Evolutionary conservation across 1,140 invertebrate species (phyloP), one percentile per base, ranked within the genome.

Genomic region (Drosophila pandora): DNA sequence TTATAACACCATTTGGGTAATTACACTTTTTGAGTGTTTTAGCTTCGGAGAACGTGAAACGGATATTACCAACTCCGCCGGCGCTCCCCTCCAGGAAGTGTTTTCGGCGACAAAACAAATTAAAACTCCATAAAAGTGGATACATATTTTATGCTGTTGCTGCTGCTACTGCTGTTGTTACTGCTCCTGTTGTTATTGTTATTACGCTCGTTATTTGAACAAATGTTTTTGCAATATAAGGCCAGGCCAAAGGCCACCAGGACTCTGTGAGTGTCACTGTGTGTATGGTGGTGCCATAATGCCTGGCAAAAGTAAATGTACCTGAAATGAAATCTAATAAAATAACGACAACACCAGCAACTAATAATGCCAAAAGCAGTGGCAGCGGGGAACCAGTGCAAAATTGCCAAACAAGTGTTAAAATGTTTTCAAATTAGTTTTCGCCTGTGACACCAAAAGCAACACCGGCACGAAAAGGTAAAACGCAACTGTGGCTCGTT

Each of bases 391-490:
- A 47, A 17, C 34, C 37, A 50, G 67, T 57, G 25, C 57, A 59
- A 45, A 80, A 83, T 83, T 59, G 53, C 37, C 74, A 64, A 88
- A 87, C 83, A 88, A 83, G 83, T 88, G 83, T 83, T 88, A 83
- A 88, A 87, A 88, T 88, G 76, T 83, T 88, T 88, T 70, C 67
- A 88, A 88, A 88, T 88, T 87, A 87, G 83, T 87, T 87, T 87
- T 88, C 28, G 57, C 64, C 53, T 59, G 60, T 65, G 76, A 41
- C 50, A 75, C 22, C 55, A 41, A 64, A 41, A 64, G 2, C 21
- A 10, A 50, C 62, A 59, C 9, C 47, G 59, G 70, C 63, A 52
- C n/a, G 32, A 17, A 13, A 2, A 64, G 60, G 34, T 88, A 79
- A 67, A 88, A 76, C 71, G 50, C 60, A 63, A 83, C 49, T 68